Evolutionary conservation across 2,888 invertebrate species (phyloP), one percentile per base, ranked within the genome.

Genomic region (Spatulosminthurus flaviceps): DNA sequence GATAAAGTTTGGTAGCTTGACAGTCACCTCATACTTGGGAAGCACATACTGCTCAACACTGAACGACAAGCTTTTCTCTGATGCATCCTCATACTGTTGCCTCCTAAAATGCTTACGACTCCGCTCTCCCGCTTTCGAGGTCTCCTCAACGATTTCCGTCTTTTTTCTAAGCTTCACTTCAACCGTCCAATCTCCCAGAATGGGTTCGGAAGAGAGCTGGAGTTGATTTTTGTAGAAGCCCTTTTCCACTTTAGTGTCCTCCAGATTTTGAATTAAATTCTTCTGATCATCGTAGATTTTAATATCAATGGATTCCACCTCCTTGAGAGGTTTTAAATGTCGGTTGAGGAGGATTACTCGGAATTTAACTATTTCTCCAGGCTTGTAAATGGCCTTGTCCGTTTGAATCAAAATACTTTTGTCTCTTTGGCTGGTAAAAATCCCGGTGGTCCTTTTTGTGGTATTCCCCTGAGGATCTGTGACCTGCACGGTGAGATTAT

Each of bases 331-430:
- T 1, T 11, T 16, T 11, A 70, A 61, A 0, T 42, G 9, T 29
- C n/a, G 26, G 24, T 77, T 34, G 16, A 80, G 26, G 29, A 78
- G 13, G 1, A 78, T 19, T 7, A 78, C 11, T 16, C 80, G 60
- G 5, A 80, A 19, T 5, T 26, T 74, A 21, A 80, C 41, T 11
- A 22, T 5, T 0, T 80, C 80, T 13, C 61, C 41, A 5, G 80
- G 80, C 60, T 80, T 80, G 64, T 80, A 80, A 0, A 66, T 67
- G 0, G 80, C 75, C 70, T 80, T 80, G 64, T 80, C 80, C 43
- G 70, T 66, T 71, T 80, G 80, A 26, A 80, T 61, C 34, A 77
- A 77, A 26, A 80, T 69, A 64, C 5, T 11, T 19, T 51, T 19
- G 51, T 51, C 51, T n/a, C n/a, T n/a, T n/a, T n/a, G n/a, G n/a